Percentiles rank a stretch among this genome's conserved stretches.
Conservation (phyloP, 1,140 invertebrate species). For the Bombus sibiricus region DNA sequence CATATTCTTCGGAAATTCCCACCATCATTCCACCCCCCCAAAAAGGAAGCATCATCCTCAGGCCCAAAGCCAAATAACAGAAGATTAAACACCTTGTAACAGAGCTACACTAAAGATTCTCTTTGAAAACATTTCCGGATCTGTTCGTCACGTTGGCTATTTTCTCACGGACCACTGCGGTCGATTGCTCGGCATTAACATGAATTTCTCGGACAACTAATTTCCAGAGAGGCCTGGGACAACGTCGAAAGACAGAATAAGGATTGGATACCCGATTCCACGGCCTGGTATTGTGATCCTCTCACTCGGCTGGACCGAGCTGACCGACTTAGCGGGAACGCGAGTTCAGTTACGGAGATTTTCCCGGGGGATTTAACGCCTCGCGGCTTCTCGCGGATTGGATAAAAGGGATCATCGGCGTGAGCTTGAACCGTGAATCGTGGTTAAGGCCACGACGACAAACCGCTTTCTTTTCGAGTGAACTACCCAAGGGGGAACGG, state of each 20-base stretch:
- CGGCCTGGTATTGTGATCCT: slow-evolving; percentile 64
- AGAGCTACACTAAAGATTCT: background rate
- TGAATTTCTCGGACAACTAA: slow-evolving; percentile 68
- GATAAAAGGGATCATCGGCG: slow-evolving; percentile 69
- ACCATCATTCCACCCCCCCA: too few relatives aligned
- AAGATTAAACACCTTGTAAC: background rate
- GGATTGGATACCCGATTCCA: slow-evolving; percentile 26
- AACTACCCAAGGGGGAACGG: background rate
- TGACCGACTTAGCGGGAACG: slow-evolving; percentile 72
- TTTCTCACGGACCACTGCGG: slow-evolving; percentile 53
- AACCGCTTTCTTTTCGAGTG: slow-evolving; percentile 58
- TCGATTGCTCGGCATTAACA: slow-evolving; percentile 65
- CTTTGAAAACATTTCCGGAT: background rate
- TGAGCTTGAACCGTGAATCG: slow-evolving; percentile 66
- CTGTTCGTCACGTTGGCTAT: slow-evolving; percentile 15
- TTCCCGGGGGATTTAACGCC: slow-evolving; percentile 76
- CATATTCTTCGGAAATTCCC: too few relatives aligned
- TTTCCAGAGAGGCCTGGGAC: slow-evolving; percentile 41
- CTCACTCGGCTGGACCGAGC: slow-evolving; percentile 69
- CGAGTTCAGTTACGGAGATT: slow-evolving; percentile 62
- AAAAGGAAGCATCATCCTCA: too few relatives aligned
- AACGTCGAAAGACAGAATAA: slow-evolving; percentile 17
- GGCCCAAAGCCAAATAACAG: background rate
- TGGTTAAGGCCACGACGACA: slow-evolving; percentile 65
- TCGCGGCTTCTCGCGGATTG: slow-evolving; percentile 65